A percentile compares a stretch with the other conserved stretches of the same genome.
Conservation (phyloP, 2,888 invertebrate species). For the Ischnus inquisitorius region DNA sequence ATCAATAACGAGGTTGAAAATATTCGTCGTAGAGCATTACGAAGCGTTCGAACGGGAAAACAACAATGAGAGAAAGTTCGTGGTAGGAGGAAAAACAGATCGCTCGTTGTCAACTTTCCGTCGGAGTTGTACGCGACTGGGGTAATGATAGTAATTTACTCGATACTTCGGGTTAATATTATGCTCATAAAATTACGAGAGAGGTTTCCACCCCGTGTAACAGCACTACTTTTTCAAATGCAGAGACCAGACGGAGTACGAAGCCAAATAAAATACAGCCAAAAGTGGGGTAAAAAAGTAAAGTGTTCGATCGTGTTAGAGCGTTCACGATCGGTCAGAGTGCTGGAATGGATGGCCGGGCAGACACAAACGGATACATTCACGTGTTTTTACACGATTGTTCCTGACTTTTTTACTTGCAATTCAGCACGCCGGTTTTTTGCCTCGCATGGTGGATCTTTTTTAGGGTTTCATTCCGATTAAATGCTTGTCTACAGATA, state of each 20-base stretch:
- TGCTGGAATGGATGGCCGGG: not conserved
- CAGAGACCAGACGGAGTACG: conserved; percentile 12
- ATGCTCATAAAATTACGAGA: conserved; percentile 14
- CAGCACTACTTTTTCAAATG: conserved; percentile 65
- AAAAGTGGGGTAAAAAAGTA: not conserved
- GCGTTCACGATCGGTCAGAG: too few species aligned
- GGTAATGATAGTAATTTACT: conserved; percentile 34
- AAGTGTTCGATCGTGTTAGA: not conserved
- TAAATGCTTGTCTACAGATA: too few species aligned
- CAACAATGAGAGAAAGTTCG: conserved; percentile 6
- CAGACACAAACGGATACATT: not conserved
- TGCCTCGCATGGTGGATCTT: too few species aligned
- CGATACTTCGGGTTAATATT: conserved; percentile 27
- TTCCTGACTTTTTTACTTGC: too few species aligned
- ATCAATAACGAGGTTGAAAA: conserved; percentile 16
- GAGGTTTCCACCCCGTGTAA: conserved; percentile 44
- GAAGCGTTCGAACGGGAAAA: not conserved
- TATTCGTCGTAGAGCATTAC: not conserved
- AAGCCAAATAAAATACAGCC: not conserved
- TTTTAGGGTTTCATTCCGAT: too few species aligned
- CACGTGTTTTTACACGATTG: not conserved
- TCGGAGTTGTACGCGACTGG: conserved; percentile 17
- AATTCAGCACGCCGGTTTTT: too few species aligned
- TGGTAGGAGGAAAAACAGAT: conserved; percentile 16
- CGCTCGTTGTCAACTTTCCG: conserved; percentile 30